Percentiles rank a stretch among this genome's conserved stretches.
Evolutionary conservation across 2,113 vertebrate species (phyloP).

Genomic region (Terrapene triunguis): DNA sequence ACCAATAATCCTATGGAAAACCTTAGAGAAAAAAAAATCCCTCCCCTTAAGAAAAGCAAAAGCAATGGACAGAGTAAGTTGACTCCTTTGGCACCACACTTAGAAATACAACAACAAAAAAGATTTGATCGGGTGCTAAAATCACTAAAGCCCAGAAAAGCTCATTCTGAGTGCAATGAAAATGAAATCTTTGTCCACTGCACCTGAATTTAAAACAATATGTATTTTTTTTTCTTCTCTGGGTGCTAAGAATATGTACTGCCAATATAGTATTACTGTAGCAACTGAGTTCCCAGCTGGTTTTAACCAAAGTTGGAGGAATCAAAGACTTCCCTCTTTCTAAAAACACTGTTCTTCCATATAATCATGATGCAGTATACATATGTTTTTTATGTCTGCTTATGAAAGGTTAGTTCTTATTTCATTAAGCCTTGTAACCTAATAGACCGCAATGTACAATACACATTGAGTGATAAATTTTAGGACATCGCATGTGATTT

Average conservation of each 20-base stretch:
- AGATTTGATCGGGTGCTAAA: neutral
- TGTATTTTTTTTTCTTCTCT: neutral
- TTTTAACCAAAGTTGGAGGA: neutral
- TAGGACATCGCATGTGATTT: slow-evolving; percentile 15
- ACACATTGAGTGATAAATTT: neutral
- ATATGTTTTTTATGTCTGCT: neutral
- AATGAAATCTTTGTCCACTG: neutral
- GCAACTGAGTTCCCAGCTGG: neutral
- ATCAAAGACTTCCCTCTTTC: slow-evolving; percentile 8
- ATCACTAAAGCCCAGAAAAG: neutral
- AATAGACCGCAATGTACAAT: slow-evolving; percentile 26
- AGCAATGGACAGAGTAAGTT: neutral
- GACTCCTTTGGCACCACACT: neutral
- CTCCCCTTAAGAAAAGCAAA: neutral
- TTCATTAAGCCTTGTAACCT: slow-evolving; percentile 30
- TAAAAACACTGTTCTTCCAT: neutral
- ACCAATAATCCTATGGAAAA: neutral
- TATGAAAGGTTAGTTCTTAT: slow-evolving; percentile 2
- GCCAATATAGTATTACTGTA: neutral
- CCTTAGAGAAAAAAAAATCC: neutral
- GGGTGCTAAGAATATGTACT: neutral
- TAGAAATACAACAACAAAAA: neutral
- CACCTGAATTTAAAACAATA: neutral
- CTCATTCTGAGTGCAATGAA: neutral
- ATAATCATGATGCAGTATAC: neutral